Base-by-base conservation (phyloP, 1,140 invertebrate species). In the Hormaphis cornu region DNA sequence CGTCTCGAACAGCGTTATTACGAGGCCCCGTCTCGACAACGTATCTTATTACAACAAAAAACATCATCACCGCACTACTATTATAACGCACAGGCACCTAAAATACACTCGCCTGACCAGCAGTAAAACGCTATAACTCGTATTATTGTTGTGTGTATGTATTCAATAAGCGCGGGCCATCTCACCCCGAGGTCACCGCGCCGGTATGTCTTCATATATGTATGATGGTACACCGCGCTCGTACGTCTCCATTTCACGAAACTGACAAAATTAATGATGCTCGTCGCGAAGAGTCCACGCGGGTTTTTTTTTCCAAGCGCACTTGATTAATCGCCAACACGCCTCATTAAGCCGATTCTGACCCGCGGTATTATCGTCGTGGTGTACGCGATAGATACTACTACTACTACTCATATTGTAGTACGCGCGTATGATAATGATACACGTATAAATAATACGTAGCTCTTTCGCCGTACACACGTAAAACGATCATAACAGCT, bases 231-330 rank as follows among this genome's bases (percentile, higher is more conserved):
- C 18, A 61, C 58, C 52, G 14, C 54, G 50, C 1, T 20, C 50
- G 58, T 37, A 61, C 58, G 28, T 42, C 58, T 61, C 58, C 44
- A 61, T 61, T 61, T 61, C n/a, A 61, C 58, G 44, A 44, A 61
- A 61, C 58, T 61, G 58, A 61, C 58, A 61, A 61, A 61, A 61
- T 61, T 61, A 61, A 61, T 61, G 58, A 61, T 44, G 37, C n/a
- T n/a, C n/a, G n/a, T n/a, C n/a, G n/a, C n/a, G n/a, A n/a, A n/a
- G n/a, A n/a, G n/a, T n/a, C n/a, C n/a, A n/a, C n/a, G n/a, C n/a
- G n/a, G n/a, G 30, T 33, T 33, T 33, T 33, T 9, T 9, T 33
- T 9, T 33, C 30, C 30, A 6, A 6, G 16, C 14, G 14, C 30
- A 30, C 30, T 53, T 61, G 58, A 61, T 61, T 61, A 44, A 61